These are phyloP conservation scores for Tachina lurida DNA, from an alignment of 2,888 invertebrate species.

Conservation along the genomic window DNA sequence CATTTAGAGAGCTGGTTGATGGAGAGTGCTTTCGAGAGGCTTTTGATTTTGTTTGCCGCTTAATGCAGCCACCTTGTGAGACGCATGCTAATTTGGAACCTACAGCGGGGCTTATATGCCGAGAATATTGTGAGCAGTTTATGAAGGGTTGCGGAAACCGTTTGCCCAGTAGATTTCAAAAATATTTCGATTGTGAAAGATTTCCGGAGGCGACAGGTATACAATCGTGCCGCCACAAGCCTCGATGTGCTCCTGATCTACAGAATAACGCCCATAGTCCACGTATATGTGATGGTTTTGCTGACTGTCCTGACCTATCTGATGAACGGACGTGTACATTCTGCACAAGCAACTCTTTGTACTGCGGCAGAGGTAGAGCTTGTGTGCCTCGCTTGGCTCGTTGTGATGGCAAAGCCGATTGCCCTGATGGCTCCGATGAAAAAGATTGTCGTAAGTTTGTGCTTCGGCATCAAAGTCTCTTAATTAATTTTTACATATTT, in stretches of 20 bases:
- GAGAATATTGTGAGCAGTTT: conserved; percentile 93
- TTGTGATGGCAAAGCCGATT: conserved; percentile 93
- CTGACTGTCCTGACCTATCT: conserved; percentile 92
- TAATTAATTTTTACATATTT: background rate
- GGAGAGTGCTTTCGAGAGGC: conserved; percentile 94
- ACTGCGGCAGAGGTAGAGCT: conserved; percentile 90
- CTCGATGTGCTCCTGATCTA: conserved; percentile 91
- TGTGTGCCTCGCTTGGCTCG: conserved; percentile 89
- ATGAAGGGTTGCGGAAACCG: conserved; percentile 92
- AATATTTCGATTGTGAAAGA: conserved; percentile 89
- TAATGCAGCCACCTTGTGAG: conserved; percentile 92
- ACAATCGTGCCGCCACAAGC: conserved; percentile 90
- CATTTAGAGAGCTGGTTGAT: conserved; percentile 93
- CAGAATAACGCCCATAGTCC: conserved; percentile 89
- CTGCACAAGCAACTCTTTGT: conserved; percentile 88
- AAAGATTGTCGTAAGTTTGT: conserved; percentile 90
- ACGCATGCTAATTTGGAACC: conserved; percentile 85
- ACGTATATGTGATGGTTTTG: conserved; percentile 92
- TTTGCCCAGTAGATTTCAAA: conserved; percentile 87
- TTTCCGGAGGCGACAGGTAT: conserved; percentile 91
- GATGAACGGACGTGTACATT: conserved; percentile 92
- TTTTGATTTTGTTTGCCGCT: conserved; percentile 94
- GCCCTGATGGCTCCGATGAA: conserved; percentile 94
- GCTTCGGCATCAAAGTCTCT: background rate
- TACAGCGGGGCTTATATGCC: conserved; percentile 84